Evolutionary conservation across 2,888 invertebrate genomes (phyloP), one percentile per base, ranked within the genome.

Genomic region (Clunio marinus): DNA sequence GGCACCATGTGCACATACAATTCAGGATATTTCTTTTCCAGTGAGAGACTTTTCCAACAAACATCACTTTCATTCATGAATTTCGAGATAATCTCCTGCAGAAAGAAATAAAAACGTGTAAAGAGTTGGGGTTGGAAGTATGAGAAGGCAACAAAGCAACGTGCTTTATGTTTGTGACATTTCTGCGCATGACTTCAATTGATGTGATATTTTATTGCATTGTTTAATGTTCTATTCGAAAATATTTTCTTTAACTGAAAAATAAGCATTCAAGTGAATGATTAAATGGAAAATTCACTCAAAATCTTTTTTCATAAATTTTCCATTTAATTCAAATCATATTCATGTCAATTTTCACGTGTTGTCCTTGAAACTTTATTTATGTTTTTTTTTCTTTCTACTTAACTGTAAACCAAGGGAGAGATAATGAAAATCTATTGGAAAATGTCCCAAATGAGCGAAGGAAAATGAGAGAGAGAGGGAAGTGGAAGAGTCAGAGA

Each of bases 311-410:
- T n/a, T n/a, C n/a, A n/a, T n/a, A n/a, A n/a, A n/a, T n/a, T n/a
- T n/a, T n/a, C n/a, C n/a, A n/a, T n/a, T n/a, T n/a, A n/a, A n/a
- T n/a, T n/a, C n/a, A n/a, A n/a, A n/a, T n/a, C n/a, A n/a, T n/a
- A n/a, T n/a, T n/a, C n/a, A n/a, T n/a, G n/a, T n/a, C n/a, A n/a
- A n/a, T n/a, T n/a, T n/a, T n/a, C 45, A 27, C 28, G 46, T 46
- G 46, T 15, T 65, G 63, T 17, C 63, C 63, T 65, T 65, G 63
- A 65, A 46, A 51, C 20, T 51, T 51, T 51, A 51, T 51, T 51
- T n/a, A n/a, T n/a, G n/a, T n/a, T 51, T 22, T 17, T 51, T 51
- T 51, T 51, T 51, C 51, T 32, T 8, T 13, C 35, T 13, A 32
- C 5, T 32, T 5, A 13, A 13, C 13, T 8, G 35, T 32, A 32